Evolutionary conservation across 2,797 vertebrate species (phyloP), one percentile per base, ranked within the genome.

Genomic region (Sebastes itinus): DNA sequence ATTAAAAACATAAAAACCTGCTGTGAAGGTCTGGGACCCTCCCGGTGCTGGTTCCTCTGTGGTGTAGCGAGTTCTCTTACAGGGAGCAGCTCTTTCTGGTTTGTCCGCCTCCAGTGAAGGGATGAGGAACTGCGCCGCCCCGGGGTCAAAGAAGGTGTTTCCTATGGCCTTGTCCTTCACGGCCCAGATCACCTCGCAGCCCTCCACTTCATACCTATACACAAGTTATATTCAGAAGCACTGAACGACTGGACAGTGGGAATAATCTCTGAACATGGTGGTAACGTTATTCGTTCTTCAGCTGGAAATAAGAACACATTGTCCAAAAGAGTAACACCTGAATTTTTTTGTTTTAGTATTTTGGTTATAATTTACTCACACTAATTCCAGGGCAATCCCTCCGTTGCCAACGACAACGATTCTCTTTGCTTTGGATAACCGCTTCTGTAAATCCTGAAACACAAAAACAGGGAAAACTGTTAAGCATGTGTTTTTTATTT

Each of bases 101-200:
- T 97, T 97, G 75, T 93, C 94, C 25, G 89, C 86, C 38, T 90
- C 93, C 67, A 99, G 95, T 7, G 96, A 96, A 2, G 97, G 96
- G 85, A 97, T 95, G 22, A 99, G 95, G 88, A 99, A 99, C 82
- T 99, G 97, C 30, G 98, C 97, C 0, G 98, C 99, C 78, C 98
- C 99, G 0, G 96, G 95, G 20, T 99, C 99, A 58, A 99, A 99
- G 88, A 99, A 99, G 1, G 97, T 96, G 87, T 99, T 99, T 56
- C 98, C 98, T 73, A 99, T 99, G 64, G 97, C 97, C 88, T 96
- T 97, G 92, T 99, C 97, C 94, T 98, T 99, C 85, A 99, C 96
- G 5, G 96, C 98, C 98, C 98, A 99, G 90, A 99, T 95, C 23
- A 99, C 97, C 92, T 99, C 97, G 62, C 98, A 99, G 77, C 97